These are phyloP conservation scores for Aphyosemion australe DNA, from an alignment of 2,113 vertebrate species.

Conservation along the genomic window DNA sequence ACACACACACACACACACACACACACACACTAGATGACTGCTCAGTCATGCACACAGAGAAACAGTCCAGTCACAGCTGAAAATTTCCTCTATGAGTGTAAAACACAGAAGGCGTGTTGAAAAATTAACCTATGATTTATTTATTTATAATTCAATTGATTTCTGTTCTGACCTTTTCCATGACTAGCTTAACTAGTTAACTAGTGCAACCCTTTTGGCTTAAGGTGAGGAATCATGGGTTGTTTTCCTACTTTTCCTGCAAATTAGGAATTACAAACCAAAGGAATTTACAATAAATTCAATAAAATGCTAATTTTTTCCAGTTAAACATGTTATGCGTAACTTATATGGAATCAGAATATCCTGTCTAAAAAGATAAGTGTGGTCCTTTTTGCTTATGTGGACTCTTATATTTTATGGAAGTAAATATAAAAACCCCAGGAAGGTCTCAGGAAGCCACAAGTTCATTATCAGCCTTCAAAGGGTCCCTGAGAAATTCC, in stretches of 20 bases:
- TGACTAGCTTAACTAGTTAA: not conserved
- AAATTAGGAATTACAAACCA: too few species aligned
- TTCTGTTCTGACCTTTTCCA: conserved; percentile 1
- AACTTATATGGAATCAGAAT: too few species aligned
- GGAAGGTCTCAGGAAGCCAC: not conserved
- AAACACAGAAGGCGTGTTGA: conserved; percentile 1
- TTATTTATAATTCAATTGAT: not conserved
- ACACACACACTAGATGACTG: conserved; percentile 5
- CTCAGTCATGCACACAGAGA: conserved; percentile 21
- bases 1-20: conserved; percentile 9
- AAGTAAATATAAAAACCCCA: not conserved
- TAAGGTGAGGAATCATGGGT: not conserved
- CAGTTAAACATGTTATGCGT: not conserved
- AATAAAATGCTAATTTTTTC: not conserved
- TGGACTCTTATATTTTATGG: not conserved
- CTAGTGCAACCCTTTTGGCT: not conserved
- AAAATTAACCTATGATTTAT: not conserved
- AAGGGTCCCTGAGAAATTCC: conserved; percentile 16
- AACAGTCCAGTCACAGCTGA: conserved; percentile 20
- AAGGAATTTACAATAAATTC: not conserved
- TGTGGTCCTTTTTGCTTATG: too few species aligned
- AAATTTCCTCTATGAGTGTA: conserved; percentile 5
- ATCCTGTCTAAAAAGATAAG: too few species aligned
- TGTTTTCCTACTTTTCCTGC: too few species aligned
- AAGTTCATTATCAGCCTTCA: not conserved